Conservation (phyloP, 2,888 invertebrate species). For the Caenorhabditis macrosperma region DNA sequence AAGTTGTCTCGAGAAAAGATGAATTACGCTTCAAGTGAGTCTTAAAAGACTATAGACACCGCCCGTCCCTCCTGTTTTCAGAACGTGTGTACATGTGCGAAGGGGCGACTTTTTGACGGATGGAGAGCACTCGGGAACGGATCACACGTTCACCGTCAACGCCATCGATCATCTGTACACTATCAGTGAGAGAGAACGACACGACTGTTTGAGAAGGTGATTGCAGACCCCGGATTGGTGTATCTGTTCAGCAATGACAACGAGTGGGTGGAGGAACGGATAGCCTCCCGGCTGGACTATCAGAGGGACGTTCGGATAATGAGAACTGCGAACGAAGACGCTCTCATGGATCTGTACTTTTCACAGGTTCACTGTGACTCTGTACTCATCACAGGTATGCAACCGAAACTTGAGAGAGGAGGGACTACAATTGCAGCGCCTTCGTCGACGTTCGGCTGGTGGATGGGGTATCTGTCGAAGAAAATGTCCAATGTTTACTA, state of each 20-base stretch:
- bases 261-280: slow-evolving; percentile 8
- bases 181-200: slow-evolving; percentile 5
- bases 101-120: slow-evolving; percentile 44
- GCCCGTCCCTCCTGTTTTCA: neutral
- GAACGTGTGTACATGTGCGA: slow-evolving; percentile 49
- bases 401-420: no score
- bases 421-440: no score
- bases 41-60: neutral
- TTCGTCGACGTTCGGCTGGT: slow-evolving; percentile 53
- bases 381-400: slow-evolving; percentile 53
- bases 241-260: slow-evolving; percentile 38
- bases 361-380: slow-evolving; percentile 43
- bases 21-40: slow-evolving; percentile 30
- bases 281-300: slow-evolving; percentile 12
- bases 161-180: slow-evolving; percentile 38
- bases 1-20: slow-evolving; percentile 1
- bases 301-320: slow-evolving; percentile 17
- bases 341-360: slow-evolving; percentile 42
- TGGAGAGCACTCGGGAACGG: slow-evolving; percentile 36
- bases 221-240: slow-evolving; percentile 23
- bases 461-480: slow-evolving; percentile 52
- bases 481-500: slow-evolving; percentile 40
- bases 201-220: no score
- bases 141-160: slow-evolving; percentile 14
- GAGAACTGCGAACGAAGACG: slow-evolving; percentile 16